Conservation (phyloP, 2,888 invertebrate species). For the Tetheella fluctuosa region DNA sequence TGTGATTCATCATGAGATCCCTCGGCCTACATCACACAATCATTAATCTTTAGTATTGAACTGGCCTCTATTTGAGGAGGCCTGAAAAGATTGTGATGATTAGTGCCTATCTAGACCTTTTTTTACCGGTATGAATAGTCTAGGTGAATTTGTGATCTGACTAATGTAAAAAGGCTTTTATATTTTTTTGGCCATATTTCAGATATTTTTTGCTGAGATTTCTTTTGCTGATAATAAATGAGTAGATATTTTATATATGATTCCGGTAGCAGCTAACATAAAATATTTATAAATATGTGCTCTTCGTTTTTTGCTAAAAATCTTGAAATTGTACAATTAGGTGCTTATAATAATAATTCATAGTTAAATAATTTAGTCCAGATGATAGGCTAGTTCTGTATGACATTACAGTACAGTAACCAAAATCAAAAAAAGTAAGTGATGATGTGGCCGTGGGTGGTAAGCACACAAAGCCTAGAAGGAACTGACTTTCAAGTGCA, state of each 20-base stretch:
- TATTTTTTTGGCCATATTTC: background rate
- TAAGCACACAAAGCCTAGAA: no score
- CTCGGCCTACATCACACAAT: slow-evolving; percentile 11
- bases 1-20: slow-evolving; percentile 11
- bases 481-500: no score
- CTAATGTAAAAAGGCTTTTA: slow-evolving; percentile 7
- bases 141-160: slow-evolving; percentile 11
- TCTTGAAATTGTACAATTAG: no score
- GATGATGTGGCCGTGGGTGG: no score
- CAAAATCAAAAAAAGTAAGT: no score
- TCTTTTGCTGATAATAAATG: background rate
- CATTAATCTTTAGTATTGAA: slow-evolving; percentile 14
- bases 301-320: no score
- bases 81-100: slow-evolving; percentile 13
- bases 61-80: slow-evolving; percentile 8
- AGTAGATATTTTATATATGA: background rate
- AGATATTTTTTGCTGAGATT: background rate
- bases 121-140: slow-evolving; percentile 11
- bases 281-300: background rate
- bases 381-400: no score
- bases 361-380: no score
- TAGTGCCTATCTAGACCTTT: slow-evolving; percentile 12
- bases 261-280: background rate
- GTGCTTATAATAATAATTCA: no score
- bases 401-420: no score